These are phyloP conservation scores for Eupithecia exiguata DNA, from an alignment of 2,888 invertebrate species.

Conservation along the genomic window DNA sequence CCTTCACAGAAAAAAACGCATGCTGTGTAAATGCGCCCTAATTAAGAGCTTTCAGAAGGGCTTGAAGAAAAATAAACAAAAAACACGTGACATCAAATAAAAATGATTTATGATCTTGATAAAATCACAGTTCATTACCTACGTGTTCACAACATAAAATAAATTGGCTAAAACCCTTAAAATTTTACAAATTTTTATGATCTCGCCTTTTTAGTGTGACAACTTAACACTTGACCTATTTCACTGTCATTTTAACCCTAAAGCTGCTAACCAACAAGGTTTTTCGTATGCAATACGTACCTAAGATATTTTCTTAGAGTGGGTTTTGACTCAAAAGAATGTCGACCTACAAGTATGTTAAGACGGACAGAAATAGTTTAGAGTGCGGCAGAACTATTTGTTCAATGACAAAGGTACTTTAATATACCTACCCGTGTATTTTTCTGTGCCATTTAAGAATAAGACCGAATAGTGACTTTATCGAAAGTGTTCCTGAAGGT, in stretches of 20 bases:
- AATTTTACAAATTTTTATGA: conserved; percentile 50
- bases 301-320: background rate
- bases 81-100: background rate
- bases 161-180: conserved; percentile 44
- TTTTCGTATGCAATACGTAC: background rate
- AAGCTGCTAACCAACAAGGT: conserved; percentile 44
- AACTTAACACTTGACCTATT: conserved; percentile 52
- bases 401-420: background rate
- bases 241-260: conserved; percentile 41
- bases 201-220: conserved; percentile 50
- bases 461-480: background rate
- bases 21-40: background rate
- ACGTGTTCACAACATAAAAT: conserved; percentile 24
- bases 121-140: conserved; percentile 3
- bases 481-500: background rate
- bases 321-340: background rate
- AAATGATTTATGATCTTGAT: conserved; percentile 4
- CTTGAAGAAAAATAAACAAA: background rate
- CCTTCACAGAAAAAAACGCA: too few species aligned
- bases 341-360: conserved; percentile 1
- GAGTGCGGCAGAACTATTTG: background rate
- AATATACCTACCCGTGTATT: background rate
- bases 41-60: background rate
- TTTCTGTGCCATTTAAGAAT: background rate
- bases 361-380: background rate